Conservation (phyloP, 2,113 vertebrate species). For the Prunella himalayana region DNA sequence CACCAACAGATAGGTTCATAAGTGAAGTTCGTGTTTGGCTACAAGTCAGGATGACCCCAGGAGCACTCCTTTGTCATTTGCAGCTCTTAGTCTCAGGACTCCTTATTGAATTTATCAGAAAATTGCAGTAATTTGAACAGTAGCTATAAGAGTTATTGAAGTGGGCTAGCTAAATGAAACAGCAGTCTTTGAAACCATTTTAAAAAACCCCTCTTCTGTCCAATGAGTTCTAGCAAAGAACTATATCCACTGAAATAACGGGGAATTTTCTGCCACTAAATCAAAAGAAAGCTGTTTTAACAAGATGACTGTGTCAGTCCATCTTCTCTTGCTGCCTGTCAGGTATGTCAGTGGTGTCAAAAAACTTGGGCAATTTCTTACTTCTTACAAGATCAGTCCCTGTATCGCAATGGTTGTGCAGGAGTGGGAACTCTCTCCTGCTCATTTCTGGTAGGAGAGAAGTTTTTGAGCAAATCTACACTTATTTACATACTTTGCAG, state of each 20-base stretch:
- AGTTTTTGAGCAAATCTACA: not conserved
- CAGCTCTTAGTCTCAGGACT: not conserved
- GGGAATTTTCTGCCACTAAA: not conserved
- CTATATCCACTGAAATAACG: not conserved
- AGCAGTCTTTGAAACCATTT: not conserved
- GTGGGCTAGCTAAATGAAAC: not conserved
- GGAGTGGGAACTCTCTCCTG: not conserved
- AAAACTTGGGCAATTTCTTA: not conserved
- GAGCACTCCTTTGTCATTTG: not conserved
- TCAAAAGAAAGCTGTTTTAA: not conserved
- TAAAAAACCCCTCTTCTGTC: not conserved
- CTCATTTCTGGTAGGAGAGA: not conserved
- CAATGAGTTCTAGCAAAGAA: not conserved
- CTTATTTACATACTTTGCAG: not conserved
- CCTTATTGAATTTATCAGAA: not conserved
- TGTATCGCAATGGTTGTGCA: not conserved
- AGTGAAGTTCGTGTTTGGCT: not conserved
- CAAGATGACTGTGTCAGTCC: not conserved
- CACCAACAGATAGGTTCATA: not conserved
- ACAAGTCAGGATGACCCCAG: not conserved
- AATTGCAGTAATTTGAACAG: not conserved
- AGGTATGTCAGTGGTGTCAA: not conserved
- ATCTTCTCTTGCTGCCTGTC: not conserved
- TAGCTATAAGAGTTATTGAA: not conserved
- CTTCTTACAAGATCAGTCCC: not conserved